These are phyloP conservation scores for Beris morrisii DNA, from an alignment of 2,888 invertebrate genomes.

Conservation along the genomic window DNA sequence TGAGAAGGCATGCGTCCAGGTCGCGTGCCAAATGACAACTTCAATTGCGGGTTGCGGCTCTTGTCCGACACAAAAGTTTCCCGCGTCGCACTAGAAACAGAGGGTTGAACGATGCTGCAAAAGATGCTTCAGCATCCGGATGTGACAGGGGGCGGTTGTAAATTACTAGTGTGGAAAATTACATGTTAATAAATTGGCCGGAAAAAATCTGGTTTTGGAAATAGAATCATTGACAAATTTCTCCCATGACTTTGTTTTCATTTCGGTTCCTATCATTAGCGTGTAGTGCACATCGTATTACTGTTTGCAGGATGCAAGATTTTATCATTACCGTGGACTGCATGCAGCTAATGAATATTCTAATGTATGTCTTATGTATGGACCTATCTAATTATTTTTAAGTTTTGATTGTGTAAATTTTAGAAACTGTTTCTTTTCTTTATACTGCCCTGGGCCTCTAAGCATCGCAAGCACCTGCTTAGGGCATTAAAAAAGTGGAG, in stretches of 20 bases:
- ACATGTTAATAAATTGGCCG: constrained; percentile 45
- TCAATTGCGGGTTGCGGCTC: constrained; percentile 44
- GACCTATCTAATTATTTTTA: too few relatives aligned
- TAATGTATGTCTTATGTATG: too few relatives aligned
- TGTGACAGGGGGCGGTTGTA: constrained; percentile 40
- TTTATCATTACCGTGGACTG: too few relatives aligned
- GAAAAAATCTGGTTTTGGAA: constrained; percentile 35
- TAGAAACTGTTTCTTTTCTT: too few relatives aligned
- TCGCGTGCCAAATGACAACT: constrained; percentile 43
- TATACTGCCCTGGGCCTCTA: too few relatives aligned
- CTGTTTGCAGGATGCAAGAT: too few relatives aligned
- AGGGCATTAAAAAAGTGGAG: too few relatives aligned
- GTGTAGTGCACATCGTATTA: too few relatives aligned
- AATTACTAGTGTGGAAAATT: constrained; percentile 45
- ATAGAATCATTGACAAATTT: constrained; percentile 3
- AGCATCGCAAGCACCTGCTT: too few relatives aligned
- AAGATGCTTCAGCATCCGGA: constrained; percentile 26
- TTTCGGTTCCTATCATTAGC: neutral
- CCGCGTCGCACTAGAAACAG: constrained; percentile 27
- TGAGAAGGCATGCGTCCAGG: constrained; percentile 31
- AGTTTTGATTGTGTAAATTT: too few relatives aligned
- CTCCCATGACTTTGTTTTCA: constrained; percentile 6
- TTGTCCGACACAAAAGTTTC: constrained; percentile 41
- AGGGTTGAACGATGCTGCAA: constrained; percentile 31
- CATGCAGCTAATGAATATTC: too few relatives aligned